Conservation (phyloP, 2,888 invertebrate species). For the Ectropis crepuscularia region DNA sequence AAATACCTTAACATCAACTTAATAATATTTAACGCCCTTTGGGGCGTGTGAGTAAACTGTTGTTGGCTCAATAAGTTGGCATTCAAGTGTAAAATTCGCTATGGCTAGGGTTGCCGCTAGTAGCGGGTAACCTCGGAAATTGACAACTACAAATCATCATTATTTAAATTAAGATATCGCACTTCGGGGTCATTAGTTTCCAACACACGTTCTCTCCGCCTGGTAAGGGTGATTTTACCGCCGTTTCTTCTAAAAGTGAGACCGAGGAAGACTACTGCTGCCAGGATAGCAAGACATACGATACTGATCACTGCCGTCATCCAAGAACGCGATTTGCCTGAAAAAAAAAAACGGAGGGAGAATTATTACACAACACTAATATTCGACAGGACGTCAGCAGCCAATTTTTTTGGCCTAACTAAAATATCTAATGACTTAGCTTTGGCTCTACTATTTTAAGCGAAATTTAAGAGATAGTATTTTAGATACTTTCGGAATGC, state of each 20-base stretch:
- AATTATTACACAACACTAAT: neutral
- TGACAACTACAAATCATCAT: constrained; percentile 50
- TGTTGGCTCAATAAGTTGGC: too few relatives aligned
- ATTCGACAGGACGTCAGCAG: neutral
- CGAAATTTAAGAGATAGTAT: too few relatives aligned
- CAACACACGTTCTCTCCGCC: constrained; percentile 53
- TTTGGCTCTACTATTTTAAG: too few relatives aligned
- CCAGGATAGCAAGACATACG: constrained; percentile 43
- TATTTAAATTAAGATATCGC: constrained; percentile 62
- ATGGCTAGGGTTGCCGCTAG: too few relatives aligned
- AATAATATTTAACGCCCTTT: too few relatives aligned
- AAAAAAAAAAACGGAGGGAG: constrained; percentile 6
- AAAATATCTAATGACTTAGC: too few relatives aligned
- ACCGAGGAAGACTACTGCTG: constrained; percentile 39
- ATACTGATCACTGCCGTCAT: constrained; percentile 49
- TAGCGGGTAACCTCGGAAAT: neutral
- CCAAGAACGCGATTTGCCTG: constrained; percentile 50
- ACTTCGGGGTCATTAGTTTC: constrained; percentile 63
- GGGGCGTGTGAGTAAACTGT: too few relatives aligned
- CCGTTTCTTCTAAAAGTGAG: constrained; percentile 39
- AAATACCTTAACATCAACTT: too few relatives aligned
- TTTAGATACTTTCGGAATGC: too few relatives aligned
- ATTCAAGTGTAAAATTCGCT: too few relatives aligned
- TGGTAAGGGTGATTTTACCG: constrained; percentile 52
- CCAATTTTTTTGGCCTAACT: neutral